Percentiles rank a stretch among this genome's conserved stretches.
Conservation (phyloP, 2,888 invertebrate genomes). For the Ariolimax columbianus region DNA sequence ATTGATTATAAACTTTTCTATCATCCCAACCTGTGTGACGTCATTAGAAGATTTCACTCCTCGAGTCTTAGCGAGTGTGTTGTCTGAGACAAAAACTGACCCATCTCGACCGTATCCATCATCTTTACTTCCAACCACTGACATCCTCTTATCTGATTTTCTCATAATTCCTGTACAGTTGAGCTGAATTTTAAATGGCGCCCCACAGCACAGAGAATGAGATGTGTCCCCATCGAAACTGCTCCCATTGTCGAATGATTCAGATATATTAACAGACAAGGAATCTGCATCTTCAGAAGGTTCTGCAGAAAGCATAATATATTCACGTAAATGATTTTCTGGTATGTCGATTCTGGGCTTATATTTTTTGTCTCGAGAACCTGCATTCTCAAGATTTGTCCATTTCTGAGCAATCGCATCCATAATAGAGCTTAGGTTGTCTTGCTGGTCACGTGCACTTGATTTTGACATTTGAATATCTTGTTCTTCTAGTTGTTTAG, state of each 20-base stretch:
- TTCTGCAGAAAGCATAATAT: neutral
- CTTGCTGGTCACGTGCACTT: no score
- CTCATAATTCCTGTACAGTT: constrained; percentile 46
- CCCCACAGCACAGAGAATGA: constrained; percentile 41
- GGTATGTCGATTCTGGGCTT: no score
- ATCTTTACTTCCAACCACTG: neutral
- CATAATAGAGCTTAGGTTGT: neutral
- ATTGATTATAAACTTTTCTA: constrained; percentile 14
- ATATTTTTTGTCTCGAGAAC: neutral
- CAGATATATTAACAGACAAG: constrained; percentile 37
- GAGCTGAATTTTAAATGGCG: constrained; percentile 27
- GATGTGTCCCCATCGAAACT: constrained; percentile 14
- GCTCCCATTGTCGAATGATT: constrained; percentile 15
- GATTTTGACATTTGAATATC: neutral
- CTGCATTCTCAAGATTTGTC: neutral
- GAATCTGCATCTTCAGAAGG: constrained; percentile 17
- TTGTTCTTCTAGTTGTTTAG: neutral
- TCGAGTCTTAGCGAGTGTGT: neutral
- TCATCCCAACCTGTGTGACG: neutral
- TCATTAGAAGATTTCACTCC: neutral
- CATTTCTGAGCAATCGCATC: neutral
- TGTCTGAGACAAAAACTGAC: neutral
- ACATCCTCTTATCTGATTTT: constrained; percentile 20
- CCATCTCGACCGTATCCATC: constrained; percentile 1
- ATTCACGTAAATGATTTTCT: neutral